Base-by-base conservation (phyloP, 2,113 vertebrate genomes). In the Oreochromis tanganicae region DNA sequence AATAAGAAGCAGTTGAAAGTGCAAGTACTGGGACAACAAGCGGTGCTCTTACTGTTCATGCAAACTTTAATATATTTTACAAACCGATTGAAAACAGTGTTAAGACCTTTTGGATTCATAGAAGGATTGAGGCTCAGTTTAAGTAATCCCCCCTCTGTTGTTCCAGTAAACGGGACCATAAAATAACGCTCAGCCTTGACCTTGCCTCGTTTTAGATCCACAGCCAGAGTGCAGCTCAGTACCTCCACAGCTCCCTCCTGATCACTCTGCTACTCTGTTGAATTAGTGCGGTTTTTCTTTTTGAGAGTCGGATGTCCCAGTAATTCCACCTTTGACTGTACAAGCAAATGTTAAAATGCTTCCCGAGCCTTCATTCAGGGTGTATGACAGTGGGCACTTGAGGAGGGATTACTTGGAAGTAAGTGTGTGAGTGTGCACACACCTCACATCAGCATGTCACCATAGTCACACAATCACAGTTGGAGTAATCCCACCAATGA, bases 291-390 rank as follows among this genome's bases (percentile, higher is more conserved):
- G 1, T 34, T 82, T 82, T 79, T 82, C 61, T n/a, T 10, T 63
- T 38, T 59, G 24, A 61, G 6, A 85, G 88, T 46, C 48, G 5
- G 57, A 87, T 92, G 91, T 87, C 91, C 91, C 91, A 90, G 78
- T 89, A 87, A 80, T 89, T 93, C 5, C 85, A 90, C 82, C 13
- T 87, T 73, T 4, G 59, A 86, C 59, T 50, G 82, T n/a, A 29
- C 32, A 81, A 89, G 85, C 83, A 52, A 82, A 91, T 38, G 80
- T 89, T 92, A 61, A 82, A 80, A 83, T 38, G 24, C 82, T 84
- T 93, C 89, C 73, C 54, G 5, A 83, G 75, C 87, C 90, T 96
- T 92, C 89, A 88, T 95, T 84, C 86, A 91, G 90, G 86, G 93
- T 93, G 92, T 87, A 79, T 32, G 89, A 32, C 52, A 12, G 81